These are phyloP conservation scores for Ernsta delagoae DNA, from an alignment of 2,888 invertebrate genomes.

Conservation along the genomic window DNA sequence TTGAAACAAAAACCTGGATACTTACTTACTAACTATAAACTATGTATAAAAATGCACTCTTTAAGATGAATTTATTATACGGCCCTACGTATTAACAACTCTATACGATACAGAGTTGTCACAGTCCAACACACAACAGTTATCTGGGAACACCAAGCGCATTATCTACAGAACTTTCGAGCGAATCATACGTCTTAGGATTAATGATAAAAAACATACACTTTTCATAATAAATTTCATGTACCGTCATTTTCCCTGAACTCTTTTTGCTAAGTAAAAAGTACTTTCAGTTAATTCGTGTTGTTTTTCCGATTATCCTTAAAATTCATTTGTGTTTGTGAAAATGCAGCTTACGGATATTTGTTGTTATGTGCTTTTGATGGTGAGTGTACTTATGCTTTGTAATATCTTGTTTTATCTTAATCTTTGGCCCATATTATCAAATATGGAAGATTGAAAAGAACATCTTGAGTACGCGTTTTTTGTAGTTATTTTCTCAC, in stretches of 20 bases:
- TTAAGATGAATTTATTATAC: no score
- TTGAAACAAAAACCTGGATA: no score
- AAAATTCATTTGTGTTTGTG: constrained; percentile 42
- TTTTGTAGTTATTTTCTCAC: no score
- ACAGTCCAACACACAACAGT: constrained; percentile 57
- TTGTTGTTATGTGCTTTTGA: constrained; percentile 61
- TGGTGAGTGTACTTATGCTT: constrained; percentile 55
- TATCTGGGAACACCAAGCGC: constrained; percentile 56
- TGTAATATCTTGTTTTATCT: no score
- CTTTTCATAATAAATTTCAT: constrained; percentile 11
- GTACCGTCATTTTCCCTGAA: constrained; percentile 23
- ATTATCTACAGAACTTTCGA: constrained; percentile 63
- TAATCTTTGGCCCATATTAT: no score
- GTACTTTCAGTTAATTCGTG: constrained; percentile 26
- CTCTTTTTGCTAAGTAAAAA: constrained; percentile 32
- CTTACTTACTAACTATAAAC: no score
- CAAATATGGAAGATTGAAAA: no score
- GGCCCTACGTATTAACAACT: constrained; percentile 59
- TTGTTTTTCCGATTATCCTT: not conserved
- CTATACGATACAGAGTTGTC: constrained; percentile 52
- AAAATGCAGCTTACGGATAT: constrained; percentile 62
- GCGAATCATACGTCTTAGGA: constrained; percentile 50
- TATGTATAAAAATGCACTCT: no score
- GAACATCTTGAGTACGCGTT: no score
- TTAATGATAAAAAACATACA: constrained; percentile 12